Conservation (phyloP, 2,888 invertebrate species). For the Branchinecta sandiegonensis region DNA sequence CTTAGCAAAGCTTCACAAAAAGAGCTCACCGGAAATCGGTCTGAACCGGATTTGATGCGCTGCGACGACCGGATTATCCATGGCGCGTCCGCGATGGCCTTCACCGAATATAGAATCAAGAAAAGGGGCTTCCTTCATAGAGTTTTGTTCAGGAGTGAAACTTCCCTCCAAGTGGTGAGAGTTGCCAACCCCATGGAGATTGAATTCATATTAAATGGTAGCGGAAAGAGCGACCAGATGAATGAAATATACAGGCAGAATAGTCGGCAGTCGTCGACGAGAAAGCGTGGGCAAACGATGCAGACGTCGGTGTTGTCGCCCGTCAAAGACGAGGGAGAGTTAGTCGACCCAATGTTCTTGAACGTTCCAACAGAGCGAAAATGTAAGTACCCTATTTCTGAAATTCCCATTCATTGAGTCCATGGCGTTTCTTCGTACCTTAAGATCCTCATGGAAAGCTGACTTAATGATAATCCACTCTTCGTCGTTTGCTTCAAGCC, state of each 20-base stretch:
- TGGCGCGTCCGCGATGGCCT: conserved; percentile 24
- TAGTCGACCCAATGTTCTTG: no score
- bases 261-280: background rate
- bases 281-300: background rate
- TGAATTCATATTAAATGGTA: background rate
- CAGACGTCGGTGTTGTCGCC: conserved; percentile 1
- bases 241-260: background rate
- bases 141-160: conserved; percentile 27
- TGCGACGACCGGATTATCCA: conserved; percentile 24
- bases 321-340: conserved; percentile 1
- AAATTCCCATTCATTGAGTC: no score
- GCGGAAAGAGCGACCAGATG: background rate
- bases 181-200: background rate
- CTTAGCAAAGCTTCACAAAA: conserved; percentile 20
- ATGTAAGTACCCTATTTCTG: no score
- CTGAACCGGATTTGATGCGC: conserved; percentile 26
- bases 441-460: no score
- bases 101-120: conserved; percentile 25
- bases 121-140: conserved; percentile 24
- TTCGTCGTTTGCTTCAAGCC: no score
- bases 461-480: no score
- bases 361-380: no score
- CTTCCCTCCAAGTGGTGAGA: conserved; percentile 17
- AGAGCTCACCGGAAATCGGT: conserved; percentile 20
- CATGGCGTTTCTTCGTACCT: no score